These are phyloP conservation scores for Takifugu rubripes DNA, from an alignment of 2,797 vertebrate genomes.

Conservation along the genomic window DNA sequence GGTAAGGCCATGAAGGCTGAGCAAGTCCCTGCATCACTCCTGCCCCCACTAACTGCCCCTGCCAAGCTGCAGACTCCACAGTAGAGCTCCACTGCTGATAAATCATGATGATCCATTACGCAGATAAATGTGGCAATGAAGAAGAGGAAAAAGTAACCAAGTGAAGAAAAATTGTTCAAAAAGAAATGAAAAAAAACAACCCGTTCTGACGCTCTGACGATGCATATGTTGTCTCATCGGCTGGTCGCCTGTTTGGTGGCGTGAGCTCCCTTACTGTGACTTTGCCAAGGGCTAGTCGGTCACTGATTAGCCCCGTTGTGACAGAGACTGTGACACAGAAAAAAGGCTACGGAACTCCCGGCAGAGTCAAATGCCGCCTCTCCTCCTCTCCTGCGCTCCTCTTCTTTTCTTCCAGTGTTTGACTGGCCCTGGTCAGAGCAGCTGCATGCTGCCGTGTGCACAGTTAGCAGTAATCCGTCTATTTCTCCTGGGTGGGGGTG, in stretches of 20 bases:
- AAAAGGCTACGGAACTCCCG: constrained; percentile 79
- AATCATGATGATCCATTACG: constrained; percentile 77
- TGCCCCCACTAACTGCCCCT: constrained; percentile 76
- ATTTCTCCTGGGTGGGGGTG: constrained; percentile 76
- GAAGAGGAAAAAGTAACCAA: constrained; percentile 24
- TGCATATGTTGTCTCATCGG: constrained; percentile 57
- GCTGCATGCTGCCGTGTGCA: constrained; percentile 81
- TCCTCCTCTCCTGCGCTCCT: constrained; percentile 66
- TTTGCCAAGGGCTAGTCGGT: constrained; percentile 74
- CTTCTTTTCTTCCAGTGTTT: constrained; percentile 68
- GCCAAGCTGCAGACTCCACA: constrained; percentile 80
- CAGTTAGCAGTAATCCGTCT: constrained; percentile 86
- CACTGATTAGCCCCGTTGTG: constrained; percentile 76
- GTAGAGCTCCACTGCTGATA: constrained; percentile 68
- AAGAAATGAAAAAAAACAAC: constrained; percentile 49
- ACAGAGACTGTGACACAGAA: constrained; percentile 76
- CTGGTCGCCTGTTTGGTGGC: constrained; percentile 55
- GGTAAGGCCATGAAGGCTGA: constrained; percentile 82
- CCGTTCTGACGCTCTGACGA: constrained; percentile 56
- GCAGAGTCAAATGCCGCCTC: constrained; percentile 74
- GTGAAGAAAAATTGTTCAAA: constrained; percentile 26
- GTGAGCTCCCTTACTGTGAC: constrained; percentile 74
- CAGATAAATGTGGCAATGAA: constrained; percentile 49
- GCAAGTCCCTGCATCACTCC: constrained; percentile 82
- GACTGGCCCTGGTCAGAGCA: constrained; percentile 78